Conservation (phyloP, 2,888 invertebrate species). For the Cremastinae sp. region DNA sequence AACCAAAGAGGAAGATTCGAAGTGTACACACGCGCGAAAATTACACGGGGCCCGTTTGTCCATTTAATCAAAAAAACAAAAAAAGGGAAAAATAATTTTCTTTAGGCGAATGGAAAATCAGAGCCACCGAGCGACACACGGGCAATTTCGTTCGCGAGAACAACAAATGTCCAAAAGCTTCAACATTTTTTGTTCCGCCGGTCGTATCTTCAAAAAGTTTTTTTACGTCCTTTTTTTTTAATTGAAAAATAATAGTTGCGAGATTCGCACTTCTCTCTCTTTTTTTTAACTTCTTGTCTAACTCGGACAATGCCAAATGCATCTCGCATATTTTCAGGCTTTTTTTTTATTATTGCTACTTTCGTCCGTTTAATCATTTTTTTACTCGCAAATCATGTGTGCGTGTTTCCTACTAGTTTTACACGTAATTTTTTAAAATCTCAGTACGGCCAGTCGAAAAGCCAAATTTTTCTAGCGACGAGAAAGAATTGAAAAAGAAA, state of each 20-base stretch:
- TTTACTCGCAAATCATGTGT: slow-evolving; percentile 27
- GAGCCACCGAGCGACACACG: too few relatives aligned
- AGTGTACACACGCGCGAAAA: slow-evolving; percentile 16
- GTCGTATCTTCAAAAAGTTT: not conserved
- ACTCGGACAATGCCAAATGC: slow-evolving; percentile 45
- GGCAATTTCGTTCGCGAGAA: too few relatives aligned
- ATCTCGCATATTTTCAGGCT: slow-evolving; percentile 44
- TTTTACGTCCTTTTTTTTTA: not conserved
- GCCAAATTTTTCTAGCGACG: too few relatives aligned
- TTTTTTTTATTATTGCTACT: slow-evolving; percentile 14
- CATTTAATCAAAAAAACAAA: not conserved
- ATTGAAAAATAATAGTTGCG: too few relatives aligned
- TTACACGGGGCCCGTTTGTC: not conserved
- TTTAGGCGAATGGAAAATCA: too few relatives aligned
- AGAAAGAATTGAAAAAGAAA: too few relatives aligned
- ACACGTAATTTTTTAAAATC: too few relatives aligned
- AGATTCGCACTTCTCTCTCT: too few relatives aligned
- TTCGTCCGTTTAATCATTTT: not conserved
- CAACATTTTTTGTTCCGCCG: not conserved
- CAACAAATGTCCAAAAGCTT: not conserved
- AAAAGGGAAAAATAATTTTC: too few relatives aligned
- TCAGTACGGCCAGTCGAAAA: too few relatives aligned
- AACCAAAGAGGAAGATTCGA: not conserved
- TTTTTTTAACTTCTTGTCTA: too few relatives aligned
- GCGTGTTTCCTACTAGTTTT: not conserved